phyloP scores from a whole-genome alignment of 2,888 invertebrate genomes.

The Dicranocentrus wangi region DNA sequence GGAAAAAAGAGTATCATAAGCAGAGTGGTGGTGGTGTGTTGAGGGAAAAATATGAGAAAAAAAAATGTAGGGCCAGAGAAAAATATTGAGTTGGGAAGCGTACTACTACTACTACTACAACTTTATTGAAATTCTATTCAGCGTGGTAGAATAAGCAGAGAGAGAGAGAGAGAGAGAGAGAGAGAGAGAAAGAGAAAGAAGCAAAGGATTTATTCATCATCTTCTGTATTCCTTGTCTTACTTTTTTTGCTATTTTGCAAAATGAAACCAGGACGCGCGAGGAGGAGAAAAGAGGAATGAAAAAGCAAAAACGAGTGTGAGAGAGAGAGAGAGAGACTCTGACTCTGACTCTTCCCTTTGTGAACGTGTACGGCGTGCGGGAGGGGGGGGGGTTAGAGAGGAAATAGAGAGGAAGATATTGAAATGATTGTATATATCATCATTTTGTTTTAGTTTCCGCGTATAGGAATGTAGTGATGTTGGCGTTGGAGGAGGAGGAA shows the following conservation, averaged over 20 bases:
- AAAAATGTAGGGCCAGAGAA: slow-evolving; percentile 46
- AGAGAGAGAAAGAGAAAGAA: slow-evolving; percentile 37
- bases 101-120: too few species aligned
- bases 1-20: background rate
- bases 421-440: background rate
- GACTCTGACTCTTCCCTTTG: background rate
- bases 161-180: slow-evolving; percentile 22
- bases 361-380: background rate
- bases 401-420: background rate
- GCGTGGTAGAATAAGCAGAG: slow-evolving; percentile 29
- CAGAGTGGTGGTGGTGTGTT: slow-evolving; percentile 2
- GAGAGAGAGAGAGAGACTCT: background rate
- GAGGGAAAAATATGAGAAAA: slow-evolving; percentile 48
- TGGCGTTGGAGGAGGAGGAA: background rate
- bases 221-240: slow-evolving; percentile 36
- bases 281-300: background rate
- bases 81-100: slow-evolving; percentile 60
- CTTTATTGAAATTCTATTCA: slow-evolving; percentile 64
- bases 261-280: slow-evolving; percentile 25
- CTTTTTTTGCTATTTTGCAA: slow-evolving; percentile 35
- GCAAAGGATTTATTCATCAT: slow-evolving; percentile 57
- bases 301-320: background rate
- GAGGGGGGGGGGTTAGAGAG: background rate
- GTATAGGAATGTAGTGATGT: background rate
- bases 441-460: background rate